phyloP scores from a whole-genome alignment of 2,888 invertebrate species.

The Hydriomena furcata region DNA sequence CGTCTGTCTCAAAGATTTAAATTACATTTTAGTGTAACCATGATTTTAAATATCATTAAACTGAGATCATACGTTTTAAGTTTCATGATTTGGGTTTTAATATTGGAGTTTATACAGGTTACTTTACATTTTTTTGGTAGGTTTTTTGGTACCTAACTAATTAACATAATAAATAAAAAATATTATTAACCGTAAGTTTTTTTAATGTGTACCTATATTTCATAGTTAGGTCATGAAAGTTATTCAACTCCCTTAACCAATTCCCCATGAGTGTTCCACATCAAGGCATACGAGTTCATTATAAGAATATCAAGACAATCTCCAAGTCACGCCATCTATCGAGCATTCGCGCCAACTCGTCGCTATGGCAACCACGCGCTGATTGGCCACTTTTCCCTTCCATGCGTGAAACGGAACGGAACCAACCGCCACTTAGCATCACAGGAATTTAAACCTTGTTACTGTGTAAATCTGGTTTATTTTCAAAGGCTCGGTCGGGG shows the following conservation, averaged over 20 bases:
- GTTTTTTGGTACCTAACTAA: no score
- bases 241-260: conserved; percentile 7
- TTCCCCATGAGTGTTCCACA: conserved; percentile 11
- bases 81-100: no score
- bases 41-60: no score
- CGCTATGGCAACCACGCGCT: conserved; percentile 72
- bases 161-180: no score
- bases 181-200: no score
- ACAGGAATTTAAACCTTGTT: conserved; percentile 58
- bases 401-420: conserved; percentile 44
- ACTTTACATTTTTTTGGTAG: no score
- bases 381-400: conserved; percentile 72
- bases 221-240: neutral
- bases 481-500: conserved; percentile 42
- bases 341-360: conserved; percentile 51
- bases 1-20: no score
- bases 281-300: conserved; percentile 11
- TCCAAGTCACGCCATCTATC: conserved; percentile 65
- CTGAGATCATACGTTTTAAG: no score
- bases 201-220: no score
- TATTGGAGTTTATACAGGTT: no score
- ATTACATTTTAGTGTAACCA: no score
- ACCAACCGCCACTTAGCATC: conserved; percentile 47
- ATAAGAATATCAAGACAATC: conserved; percentile 24
- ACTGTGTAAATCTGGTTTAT: conserved; percentile 45